Conservation (phyloP, 1,140 invertebrate species). For the Papilio polyxenes region DNA sequence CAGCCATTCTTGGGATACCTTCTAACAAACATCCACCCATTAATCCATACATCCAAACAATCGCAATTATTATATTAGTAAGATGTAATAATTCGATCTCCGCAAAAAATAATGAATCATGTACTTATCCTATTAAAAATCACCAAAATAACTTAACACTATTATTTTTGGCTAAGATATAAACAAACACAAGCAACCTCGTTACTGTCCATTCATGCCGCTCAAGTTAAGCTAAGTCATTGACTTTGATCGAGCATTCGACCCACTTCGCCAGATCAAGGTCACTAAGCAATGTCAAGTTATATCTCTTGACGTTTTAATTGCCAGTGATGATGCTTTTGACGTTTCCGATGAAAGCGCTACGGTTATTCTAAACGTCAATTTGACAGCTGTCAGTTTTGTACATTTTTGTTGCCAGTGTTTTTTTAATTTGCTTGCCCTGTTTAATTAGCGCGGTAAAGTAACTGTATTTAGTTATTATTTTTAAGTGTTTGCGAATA, state of each 20-base stretch:
- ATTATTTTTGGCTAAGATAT: background rate
- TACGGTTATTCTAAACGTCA: conserved; percentile 31
- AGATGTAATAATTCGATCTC: background rate
- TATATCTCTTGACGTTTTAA: conserved; percentile 29
- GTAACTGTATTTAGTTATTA: background rate
- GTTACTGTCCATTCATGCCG: conserved; percentile 26
- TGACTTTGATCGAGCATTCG: conserved; percentile 23
- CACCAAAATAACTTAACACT: background rate
- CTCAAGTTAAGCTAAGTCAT: conserved; percentile 21
- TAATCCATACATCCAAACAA: too few species aligned
- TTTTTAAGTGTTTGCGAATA: background rate
- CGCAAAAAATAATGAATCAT: background rate
- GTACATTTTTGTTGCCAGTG: background rate
- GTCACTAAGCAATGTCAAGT: conserved; percentile 30
- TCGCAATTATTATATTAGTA: too few species aligned
- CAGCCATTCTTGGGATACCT: too few species aligned
- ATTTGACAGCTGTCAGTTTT: conserved; percentile 32
- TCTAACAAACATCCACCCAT: too few species aligned
- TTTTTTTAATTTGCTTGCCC: background rate
- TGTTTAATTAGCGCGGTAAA: background rate
- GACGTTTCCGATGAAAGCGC: conserved; percentile 31
- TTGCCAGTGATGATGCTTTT: conserved; percentile 12
- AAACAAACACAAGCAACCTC: conserved; percentile 24
- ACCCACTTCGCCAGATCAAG: conserved; percentile 28
- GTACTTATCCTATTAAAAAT: background rate